Evolutionary conservation across 1,140 invertebrate species (phyloP).

Genomic region (Teleopsis dalmanni): DNA sequence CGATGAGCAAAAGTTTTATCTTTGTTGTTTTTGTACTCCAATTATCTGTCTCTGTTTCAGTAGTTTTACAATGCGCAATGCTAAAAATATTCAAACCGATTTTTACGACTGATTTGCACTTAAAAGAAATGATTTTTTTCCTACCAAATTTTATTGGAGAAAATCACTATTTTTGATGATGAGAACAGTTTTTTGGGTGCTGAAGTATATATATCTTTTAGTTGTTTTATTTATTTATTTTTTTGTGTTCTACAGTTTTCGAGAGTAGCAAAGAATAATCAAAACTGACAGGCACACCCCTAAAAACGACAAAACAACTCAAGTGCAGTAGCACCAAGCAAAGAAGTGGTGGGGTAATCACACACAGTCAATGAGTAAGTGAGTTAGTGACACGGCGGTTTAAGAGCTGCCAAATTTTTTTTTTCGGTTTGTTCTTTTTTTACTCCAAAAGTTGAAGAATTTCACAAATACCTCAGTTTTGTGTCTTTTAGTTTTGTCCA

Average conservation of each 20-base stretch:
- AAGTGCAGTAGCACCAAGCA: not conserved
- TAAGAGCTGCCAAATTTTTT: not conserved
- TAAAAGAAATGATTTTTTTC: not conserved
- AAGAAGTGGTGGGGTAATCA: too few species aligned
- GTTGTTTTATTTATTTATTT: not conserved
- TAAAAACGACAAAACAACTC: conserved; percentile 2
- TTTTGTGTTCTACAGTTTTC: not conserved
- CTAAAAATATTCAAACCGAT: too few species aligned
- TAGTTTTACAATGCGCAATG: too few species aligned
- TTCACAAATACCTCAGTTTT: too few species aligned
- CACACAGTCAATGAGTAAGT: not conserved
- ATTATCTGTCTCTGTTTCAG: too few species aligned
- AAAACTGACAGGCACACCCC: conserved; percentile 11
- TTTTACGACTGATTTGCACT: not conserved
- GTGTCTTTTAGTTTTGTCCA: not conserved
- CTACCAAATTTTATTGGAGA: conserved; percentile 1
- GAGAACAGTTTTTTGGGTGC: not conserved
- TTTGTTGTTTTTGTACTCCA: too few species aligned
- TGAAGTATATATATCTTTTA: not conserved
- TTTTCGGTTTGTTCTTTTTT: not conserved
- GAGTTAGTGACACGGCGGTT: not conserved
- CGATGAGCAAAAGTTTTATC: too few species aligned
- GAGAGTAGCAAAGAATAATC: conserved; percentile 3
- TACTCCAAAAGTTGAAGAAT: not conserved
- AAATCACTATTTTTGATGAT: too few species aligned